Evolutionary conservation across 92 coral and sea anemone species (phyloP), one percentile per base, ranked within the genome.

Genomic region (Bergia puertoricense): DNA sequence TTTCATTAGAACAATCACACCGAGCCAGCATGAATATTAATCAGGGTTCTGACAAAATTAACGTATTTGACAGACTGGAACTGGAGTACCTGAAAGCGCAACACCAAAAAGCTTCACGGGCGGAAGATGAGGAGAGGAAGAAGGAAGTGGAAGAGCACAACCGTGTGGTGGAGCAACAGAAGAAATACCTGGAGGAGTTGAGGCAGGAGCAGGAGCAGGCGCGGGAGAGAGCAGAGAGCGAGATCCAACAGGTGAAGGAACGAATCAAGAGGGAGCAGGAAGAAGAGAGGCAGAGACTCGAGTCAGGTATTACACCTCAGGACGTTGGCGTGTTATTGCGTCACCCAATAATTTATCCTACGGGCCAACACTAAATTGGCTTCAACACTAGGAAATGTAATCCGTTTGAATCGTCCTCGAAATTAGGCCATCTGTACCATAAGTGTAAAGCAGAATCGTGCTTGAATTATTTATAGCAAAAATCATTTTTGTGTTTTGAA

Each of bases 41-140:
- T 54, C 59, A 54, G 59, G 10, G 10, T 13, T 81, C 39, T 54
- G 48, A 42, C 18, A 56, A 46, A 48, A 54, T 10, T 11, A 81
- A 75, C 37, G 40, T 74, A 6, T 30, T 77, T 71, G 11, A 74
- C 85, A 97, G 99, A 66, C 94, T 90, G 76, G 99, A 97, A 81
- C 95, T 97, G 2, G 99, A 97, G 86, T 90, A 81, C 86, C 94
- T 97, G n/a, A 95, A 96, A 41, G 97, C 94, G 36, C 99, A 97
- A 87, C 99, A 97, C 50, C 98, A 93, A 86, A 94, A 96, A 67
- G 98, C 97, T 4, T 93, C 93, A 22, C 95, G 93, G 68, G 91
- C 93, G 13, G 99, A 97, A 80, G 98, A 97, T 20, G 96, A 92
- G 57, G 96, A 94, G 81, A 94, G 99, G 39, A 89, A 91, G 79